Conservation (phyloP, 2,888 invertebrate genomes). For the Leptinotarsa rubiginosa region DNA sequence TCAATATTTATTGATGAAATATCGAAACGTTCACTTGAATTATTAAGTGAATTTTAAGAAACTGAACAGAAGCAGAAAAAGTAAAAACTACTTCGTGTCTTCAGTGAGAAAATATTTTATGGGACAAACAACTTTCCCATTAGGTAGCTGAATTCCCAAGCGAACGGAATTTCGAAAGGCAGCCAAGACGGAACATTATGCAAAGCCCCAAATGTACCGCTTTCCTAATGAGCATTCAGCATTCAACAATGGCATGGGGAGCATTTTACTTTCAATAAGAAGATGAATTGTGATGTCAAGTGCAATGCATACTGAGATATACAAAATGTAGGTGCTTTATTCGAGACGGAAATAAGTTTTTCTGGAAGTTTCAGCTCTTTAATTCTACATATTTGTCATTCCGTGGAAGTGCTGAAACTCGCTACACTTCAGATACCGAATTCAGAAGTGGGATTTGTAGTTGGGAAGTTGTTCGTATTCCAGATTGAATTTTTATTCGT, state of each 20-base stretch:
- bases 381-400: conserved; percentile 36
- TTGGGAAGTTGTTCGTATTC: not conserved
- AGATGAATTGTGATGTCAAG: conserved; percentile 29
- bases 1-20: too few relatives aligned
- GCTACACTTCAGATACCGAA: conserved; percentile 26
- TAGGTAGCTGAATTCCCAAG: not conserved
- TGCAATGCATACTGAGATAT: conserved; percentile 32
- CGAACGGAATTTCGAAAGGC: not conserved
- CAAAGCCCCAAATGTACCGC: not conserved
- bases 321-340: conserved; percentile 34
- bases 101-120: too few relatives aligned
- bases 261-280: conserved; percentile 28
- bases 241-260: not conserved
- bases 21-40: too few relatives aligned
- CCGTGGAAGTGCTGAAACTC: conserved; percentile 19
- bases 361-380: conserved; percentile 31
- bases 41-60: too few relatives aligned
- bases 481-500: not conserved
- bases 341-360: conserved; percentile 30
- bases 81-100: too few relatives aligned
- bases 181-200: not conserved
- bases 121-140: not conserved
- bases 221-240: not conserved
- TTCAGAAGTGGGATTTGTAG: conserved; percentile 31
- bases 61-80: too few relatives aligned